A percentile compares a stretch with the other conserved stretches of the same genome.
These are phyloP conservation scores for Etheostoma cragini DNA, from an alignment of 2,113 vertebrate species.

Conservation along the genomic window DNA sequence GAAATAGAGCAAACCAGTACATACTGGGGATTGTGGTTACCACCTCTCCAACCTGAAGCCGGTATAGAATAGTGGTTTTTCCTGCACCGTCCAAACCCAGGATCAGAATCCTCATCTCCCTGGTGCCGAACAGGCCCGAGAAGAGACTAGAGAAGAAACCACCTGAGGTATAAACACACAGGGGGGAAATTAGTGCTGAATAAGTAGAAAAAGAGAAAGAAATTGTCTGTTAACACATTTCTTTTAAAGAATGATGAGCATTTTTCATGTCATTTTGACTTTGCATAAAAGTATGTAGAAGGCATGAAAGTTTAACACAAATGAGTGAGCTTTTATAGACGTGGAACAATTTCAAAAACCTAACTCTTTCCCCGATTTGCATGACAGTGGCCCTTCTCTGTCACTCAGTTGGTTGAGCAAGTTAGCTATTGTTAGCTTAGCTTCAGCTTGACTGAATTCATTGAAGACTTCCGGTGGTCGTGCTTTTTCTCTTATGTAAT, in stretches of 20 bases:
- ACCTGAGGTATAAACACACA: slow-evolving; percentile 78
- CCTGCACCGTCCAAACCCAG: slow-evolving; percentile 97
- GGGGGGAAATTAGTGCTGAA: neutral
- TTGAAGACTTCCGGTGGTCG: neutral
- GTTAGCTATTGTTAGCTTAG: slow-evolving; percentile 38
- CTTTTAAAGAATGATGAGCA: no score
- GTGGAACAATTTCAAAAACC: neutral
- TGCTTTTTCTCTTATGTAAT: neutral
- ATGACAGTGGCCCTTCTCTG: neutral
- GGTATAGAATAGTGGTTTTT: slow-evolving; percentile 98
- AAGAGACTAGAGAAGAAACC: slow-evolving; percentile 96
- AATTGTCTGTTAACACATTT: no score
- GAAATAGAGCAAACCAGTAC: slow-evolving; percentile 57
- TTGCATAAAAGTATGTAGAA: neutral
- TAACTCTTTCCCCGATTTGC: neutral
- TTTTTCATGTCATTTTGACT: neutral
- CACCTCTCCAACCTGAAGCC: slow-evolving; percentile 97
- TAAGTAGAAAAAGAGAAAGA: no score
- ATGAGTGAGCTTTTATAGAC: neutral
- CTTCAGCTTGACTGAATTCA: neutral
- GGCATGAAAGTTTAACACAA: neutral
- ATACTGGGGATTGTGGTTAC: slow-evolving; percentile 98
- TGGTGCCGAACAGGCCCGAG: slow-evolving; percentile 94
- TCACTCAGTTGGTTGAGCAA: neutral
- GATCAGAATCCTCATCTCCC: slow-evolving; percentile 99